Base-by-base conservation (phyloP, 2,888 invertebrate species). In the Eubasilissa splendida region DNA sequence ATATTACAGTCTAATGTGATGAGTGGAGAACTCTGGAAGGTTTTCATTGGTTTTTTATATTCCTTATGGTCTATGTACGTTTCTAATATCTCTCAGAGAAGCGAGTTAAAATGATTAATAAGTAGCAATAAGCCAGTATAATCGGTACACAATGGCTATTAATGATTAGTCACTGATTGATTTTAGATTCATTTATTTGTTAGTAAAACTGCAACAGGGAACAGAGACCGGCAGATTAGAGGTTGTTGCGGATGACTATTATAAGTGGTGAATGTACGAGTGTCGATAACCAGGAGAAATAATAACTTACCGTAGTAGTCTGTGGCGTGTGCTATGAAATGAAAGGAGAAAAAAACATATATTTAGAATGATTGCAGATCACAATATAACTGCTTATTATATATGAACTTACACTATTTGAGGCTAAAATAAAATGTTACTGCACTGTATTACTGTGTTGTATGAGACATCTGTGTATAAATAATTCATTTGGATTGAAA, bases 281-380 rank as follows among this genome's bases (percentile, higher is more conserved):
- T 71, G 58, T n/a, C 31, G 56, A 60, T 86, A 88, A 88, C 86
- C 91, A 91, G 92, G 91, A 92, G 92, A 92, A 93, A 93, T 92
- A 92, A 92, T 92, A 93, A 97, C 98, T 97, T 96, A 98, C 98
- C 98, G 96, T 98, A 98, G 93, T 98, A 98, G 93, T 97, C 98
- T 93, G 97, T 96, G 90, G 97, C 96, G 94, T 97, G 97, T 92
- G 97, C 97, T 96, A 87, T 87, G 85, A 80, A 80, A 83, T 66
- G 81, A 84, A 83, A 84, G 75, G 79, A 84, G 83, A 84, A 82
- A 79, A 81, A 79, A 79, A 81, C 77, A 81, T 58, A 52, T 53
- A 73, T 76, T 83, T 84, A 81, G 83, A 82, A 76, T 59, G 60
- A 59, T 82, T 81, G 80, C 70, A 74, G 63, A 53, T 59, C 31